Conservation (phyloP, 1,140 invertebrate genomes). For the Sminthurinus signatus region DNA sequence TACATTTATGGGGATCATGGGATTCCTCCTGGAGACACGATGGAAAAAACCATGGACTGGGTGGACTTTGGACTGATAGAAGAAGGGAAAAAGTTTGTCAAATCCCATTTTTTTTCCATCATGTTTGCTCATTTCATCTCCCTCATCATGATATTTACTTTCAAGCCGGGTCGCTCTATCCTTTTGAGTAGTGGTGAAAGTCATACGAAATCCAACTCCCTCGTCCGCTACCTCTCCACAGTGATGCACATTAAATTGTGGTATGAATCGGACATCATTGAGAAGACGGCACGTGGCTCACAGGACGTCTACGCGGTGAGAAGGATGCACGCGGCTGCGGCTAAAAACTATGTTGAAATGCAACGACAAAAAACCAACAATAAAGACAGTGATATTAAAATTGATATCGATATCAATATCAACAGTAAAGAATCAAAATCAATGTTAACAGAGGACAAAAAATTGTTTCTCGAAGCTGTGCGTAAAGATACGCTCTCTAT, state of each 20-base stretch:
- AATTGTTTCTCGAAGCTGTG: neutral
- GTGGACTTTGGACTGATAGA: constrained; percentile 16
- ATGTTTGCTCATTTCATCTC: constrained; percentile 18
- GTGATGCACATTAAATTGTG: constrained; percentile 26
- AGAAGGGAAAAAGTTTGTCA: constrained; percentile 29
- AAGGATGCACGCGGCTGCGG: constrained; percentile 6
- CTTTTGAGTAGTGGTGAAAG: constrained; percentile 16
- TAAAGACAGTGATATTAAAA: neutral
- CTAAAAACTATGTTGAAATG: constrained; percentile 6
- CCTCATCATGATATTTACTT: constrained; percentile 1
- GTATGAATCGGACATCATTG: constrained; percentile 27
- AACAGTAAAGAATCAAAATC: neutral
- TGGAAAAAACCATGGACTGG: constrained; percentile 5
- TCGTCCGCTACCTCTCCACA: constrained; percentile 22
- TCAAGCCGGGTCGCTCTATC: constrained; percentile 4
- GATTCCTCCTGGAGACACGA: neutral
- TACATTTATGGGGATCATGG: neutral
- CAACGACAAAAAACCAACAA: too few species aligned
- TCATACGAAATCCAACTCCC: constrained; percentile 13
- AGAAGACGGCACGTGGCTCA: constrained; percentile 1
- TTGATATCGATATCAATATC: too few species aligned
- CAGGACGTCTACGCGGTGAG: constrained; percentile 17
- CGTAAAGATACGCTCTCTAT: constrained; percentile 19
- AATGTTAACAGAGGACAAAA: neutral
- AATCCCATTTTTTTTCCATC: constrained; percentile 33